Conservation (phyloP, 1,140 invertebrate species). For the Megalonaias nervosa region DNA sequence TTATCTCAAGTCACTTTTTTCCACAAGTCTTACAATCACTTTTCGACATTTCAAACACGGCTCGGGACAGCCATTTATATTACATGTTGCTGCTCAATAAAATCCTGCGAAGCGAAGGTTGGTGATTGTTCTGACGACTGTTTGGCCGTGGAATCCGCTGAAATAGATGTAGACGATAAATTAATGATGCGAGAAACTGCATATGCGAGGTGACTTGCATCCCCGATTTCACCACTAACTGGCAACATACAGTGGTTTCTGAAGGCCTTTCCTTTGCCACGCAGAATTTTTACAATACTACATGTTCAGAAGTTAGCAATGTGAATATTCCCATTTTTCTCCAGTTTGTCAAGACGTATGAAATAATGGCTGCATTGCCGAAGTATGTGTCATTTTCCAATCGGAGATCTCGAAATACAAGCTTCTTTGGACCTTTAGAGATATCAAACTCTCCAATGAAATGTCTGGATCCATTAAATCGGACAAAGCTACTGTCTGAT, state of each 20-base stretch:
- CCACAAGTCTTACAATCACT: too few species aligned
- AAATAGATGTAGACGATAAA: conserved; percentile 19
- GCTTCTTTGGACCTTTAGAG: too few species aligned
- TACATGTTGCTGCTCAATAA: too few species aligned
- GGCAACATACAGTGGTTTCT: conserved; percentile 2
- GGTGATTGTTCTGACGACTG: conserved; percentile 27
- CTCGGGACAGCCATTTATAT: too few species aligned
- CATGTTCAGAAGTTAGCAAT: conserved; percentile 41
- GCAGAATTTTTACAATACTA: conserved; percentile 30
- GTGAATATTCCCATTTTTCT: conserved; percentile 41
- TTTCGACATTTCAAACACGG: too few species aligned
- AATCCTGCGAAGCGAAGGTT: too few species aligned
- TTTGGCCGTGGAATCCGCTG: conserved; percentile 21
- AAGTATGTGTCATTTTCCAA: conserved; percentile 37
- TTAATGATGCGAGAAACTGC: conserved; percentile 16
- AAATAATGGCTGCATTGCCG: conserved; percentile 41
- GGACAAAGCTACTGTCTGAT: conserved; percentile 13
- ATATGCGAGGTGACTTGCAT: conserved; percentile 22
- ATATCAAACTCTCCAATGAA: background rate
- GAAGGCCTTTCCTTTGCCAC: conserved; percentile 24
- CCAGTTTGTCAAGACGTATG: conserved; percentile 17
- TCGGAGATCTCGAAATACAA: conserved; percentile 20
- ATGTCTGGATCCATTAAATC: conserved; percentile 1
- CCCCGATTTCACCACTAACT: conserved; percentile 10
- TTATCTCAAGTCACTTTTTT: too few species aligned